Base-by-base conservation (phyloP, 37 sponge, comb jelly and placozoan genomes). In the Cliona cf. orientalis region DNA sequence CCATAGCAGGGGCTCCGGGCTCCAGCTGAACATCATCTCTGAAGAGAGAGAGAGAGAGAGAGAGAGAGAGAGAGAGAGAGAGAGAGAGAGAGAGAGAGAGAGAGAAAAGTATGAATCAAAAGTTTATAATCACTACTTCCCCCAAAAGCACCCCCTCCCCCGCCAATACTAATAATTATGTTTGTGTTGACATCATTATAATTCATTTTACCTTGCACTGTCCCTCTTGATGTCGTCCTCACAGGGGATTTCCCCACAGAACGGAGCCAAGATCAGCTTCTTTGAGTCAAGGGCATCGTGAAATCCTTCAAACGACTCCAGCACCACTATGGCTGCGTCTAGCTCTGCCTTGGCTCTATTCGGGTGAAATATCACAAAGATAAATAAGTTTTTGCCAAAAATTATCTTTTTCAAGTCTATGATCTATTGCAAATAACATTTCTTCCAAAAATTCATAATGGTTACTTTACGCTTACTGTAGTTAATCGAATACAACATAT, bases 221-320 rank as follows among this genome's bases (percentile, higher is more conserved):
- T 92, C 80, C 80, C 90, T 90, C 86, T 99, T 99, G 71, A 99
- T 92, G 38, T 33, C 25, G 37, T 99, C 99, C 59, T 99, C 99
- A 84, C 96, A 96, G 25, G 69, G 34, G 34, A 71, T 80, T 1
- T 85, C 90, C 36, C 89, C 89, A 87, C 99, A 98, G 75, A 84
- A 98, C n/a, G 99, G 99, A 34, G 92, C 81, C 82, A 95, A 38
- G 25, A 98, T 72, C 23, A 98, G 29, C 95, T 88, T 93, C 89
- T 95, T 98, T 37, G 86, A 59, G 71, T 98, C 96, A 45, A 98
- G 86, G 37, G 56, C 43, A 14, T 60, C 22, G 32, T 81, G 79
- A 62, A 98, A 93, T 38, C 91, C 90, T 0, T 82, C 79, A 96
- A 96, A 98, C 5, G 58, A 41, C 33, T 85, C 79, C 2, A 73